phyloP scores from a whole-genome alignment of 2,113 vertebrate genomes.

The Miniopterus natalensis region DNA sequence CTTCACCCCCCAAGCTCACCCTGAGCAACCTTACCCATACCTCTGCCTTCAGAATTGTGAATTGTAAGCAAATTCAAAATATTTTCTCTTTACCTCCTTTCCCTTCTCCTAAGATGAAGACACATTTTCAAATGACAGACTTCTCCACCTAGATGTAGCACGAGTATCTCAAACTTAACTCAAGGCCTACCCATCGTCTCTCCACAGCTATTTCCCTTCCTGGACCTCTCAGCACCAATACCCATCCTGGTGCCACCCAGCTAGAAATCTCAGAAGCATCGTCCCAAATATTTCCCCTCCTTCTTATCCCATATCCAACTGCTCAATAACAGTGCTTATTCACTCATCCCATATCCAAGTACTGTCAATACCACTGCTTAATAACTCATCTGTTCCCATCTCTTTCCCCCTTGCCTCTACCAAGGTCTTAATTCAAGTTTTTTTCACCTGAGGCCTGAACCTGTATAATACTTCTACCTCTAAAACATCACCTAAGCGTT shows the following conservation, averaged over 20 bases:
- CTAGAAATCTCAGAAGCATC: neutral
- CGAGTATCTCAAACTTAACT: neutral
- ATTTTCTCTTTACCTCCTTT: neutral
- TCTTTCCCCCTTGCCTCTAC: neutral
- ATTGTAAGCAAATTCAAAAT: neutral
- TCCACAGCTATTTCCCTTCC: neutral
- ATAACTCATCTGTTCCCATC: neutral
- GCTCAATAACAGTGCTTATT: neutral
- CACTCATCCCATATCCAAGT: neutral
- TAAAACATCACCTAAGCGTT: neutral
- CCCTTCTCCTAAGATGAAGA: constrained; percentile 4
- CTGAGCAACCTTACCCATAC: neutral
- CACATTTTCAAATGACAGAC: neutral
- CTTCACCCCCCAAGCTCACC: neutral
- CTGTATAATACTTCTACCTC: neutral
- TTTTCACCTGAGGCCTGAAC: neutral
- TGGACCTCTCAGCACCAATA: neutral
- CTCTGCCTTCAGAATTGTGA: neutral
- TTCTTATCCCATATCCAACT: neutral
- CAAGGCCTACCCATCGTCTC: neutral
- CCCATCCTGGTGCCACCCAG: neutral
- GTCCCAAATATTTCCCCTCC: neutral
- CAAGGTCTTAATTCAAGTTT: neutral
- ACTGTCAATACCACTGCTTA: neutral
- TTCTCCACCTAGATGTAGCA: neutral